Base-by-base conservation (phyloP, 2,888 invertebrate genomes). In the Clusia tigrina region DNA sequence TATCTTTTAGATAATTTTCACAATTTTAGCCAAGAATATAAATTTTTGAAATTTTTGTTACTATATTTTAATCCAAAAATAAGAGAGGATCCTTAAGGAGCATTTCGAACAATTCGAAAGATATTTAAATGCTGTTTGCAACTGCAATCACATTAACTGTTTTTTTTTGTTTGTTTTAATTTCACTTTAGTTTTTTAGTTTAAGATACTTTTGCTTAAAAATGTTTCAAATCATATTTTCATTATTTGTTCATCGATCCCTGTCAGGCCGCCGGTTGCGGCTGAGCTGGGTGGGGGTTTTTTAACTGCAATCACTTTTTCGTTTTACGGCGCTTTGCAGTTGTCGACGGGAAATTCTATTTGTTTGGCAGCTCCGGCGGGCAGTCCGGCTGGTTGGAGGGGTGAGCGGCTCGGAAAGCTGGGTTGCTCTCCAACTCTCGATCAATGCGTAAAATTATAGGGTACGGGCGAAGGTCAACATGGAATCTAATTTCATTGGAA, bases 321-420 rank as follows among this genome's bases (percentile, higher is more conserved):
- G 76, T 81, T 69, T 81, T 81, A 65, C 80, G 77, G 68, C 81
- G 81, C 64, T 81, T 80, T 74, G 79, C 78, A 80, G 79, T 80
- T 80, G 80, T 73, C 69, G 77, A 72, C 79, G 80, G 78, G 64
- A 79, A 81, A 77, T 80, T 81, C 78, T 78, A 80, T 81, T 87
- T 89, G 90, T 87, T 92, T 91, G 81, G 91, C 90, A 74, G 90
- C 90, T 94, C 94, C 6, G 93, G 93, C 51, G 97, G 97, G 82
- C 95, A 95, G 86, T 98, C 98, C 2, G 96, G 96, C 86, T 98
- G 97, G 76, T 89, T 89, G 70, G 91, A 91, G 46, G 96, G 95
- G 86, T 96, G 94, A 46, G 96, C 95, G 25, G 91, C 92, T 68
- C 93, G 88, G 85, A 98, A 96, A 2, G 95, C 94, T 17, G 95